A percentile compares a stretch with the other conserved stretches of the same genome.
phyloP scores from a whole-genome alignment of 2,888 invertebrate genomes.

The Dusona sp. region DNA sequence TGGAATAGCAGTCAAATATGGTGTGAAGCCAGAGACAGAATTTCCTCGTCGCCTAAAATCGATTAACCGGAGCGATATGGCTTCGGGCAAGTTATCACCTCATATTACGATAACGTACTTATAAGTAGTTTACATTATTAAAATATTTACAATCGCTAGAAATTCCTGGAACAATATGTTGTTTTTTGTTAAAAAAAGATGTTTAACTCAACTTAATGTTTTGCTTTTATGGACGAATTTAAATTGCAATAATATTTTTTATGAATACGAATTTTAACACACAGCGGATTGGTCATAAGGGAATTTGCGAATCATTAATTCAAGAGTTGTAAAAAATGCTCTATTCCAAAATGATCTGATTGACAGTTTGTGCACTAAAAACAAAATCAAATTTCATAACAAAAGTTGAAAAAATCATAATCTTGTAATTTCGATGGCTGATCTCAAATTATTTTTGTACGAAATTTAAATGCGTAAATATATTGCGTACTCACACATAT shows the following conservation, averaged over 20 bases:
- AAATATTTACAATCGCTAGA: not conserved
- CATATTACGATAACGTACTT: not conserved
- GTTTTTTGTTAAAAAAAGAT: not conserved
- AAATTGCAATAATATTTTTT: not conserved
- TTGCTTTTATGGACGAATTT: not conserved
- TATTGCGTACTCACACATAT: slow-evolving; percentile 90
- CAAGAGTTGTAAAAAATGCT: too few species aligned
- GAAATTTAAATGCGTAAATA: not conserved
- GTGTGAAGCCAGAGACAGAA: slow-evolving; percentile 10
- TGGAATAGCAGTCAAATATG: not conserved
- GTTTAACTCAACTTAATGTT: not conserved
- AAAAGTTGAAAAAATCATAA: not conserved
- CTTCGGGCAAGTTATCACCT: slow-evolving; percentile 9
- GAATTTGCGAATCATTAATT: too few species aligned
- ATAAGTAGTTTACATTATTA: not conserved
- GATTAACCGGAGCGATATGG: slow-evolving; percentile 11
- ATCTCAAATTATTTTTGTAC: not conserved
- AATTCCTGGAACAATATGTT: not conserved
- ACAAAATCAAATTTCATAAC: not conserved
- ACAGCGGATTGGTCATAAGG: too few species aligned
- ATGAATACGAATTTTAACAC: too few species aligned
- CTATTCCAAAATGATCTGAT: too few species aligned
- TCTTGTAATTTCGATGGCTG: not conserved
- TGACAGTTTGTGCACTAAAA: too few species aligned
- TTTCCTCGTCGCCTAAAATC: slow-evolving; percentile 10